Conservation (phyloP, 2,113 vertebrate species). For the Prinia subflava region DNA sequence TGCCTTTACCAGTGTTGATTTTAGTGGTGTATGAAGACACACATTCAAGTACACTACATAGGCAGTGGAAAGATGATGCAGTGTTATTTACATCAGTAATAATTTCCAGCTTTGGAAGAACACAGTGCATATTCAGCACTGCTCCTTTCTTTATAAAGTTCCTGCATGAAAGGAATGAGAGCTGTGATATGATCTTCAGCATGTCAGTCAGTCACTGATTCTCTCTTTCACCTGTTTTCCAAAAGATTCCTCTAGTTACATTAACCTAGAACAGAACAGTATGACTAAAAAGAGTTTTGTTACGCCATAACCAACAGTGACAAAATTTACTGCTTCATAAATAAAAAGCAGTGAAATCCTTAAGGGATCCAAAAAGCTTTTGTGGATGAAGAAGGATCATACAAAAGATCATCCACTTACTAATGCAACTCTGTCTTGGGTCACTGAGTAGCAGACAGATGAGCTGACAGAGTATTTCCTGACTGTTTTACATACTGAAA, state of each 20-base stretch:
- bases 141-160: background rate
- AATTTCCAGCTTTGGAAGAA: background rate
- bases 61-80: background rate
- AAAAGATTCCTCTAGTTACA: background rate
- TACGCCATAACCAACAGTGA: background rate
- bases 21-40: background rate
- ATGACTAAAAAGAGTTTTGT: background rate
- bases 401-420: background rate
- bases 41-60: background rate
- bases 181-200: background rate
- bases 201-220: background rate
- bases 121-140: fast-evolving
- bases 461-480: background rate
- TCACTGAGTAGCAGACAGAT: background rate
- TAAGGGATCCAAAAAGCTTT: background rate
- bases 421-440: background rate
- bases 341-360: background rate
- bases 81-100: background rate
- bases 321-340: background rate
- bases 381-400: background rate
- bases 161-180: background rate
- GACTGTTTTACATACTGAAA: background rate
- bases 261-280: background rate
- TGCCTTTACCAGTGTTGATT: background rate
- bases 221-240: background rate